phyloP scores from a whole-genome alignment of 2,113 vertebrate genomes.

The Sphaerodactylus townsendi region DNA sequence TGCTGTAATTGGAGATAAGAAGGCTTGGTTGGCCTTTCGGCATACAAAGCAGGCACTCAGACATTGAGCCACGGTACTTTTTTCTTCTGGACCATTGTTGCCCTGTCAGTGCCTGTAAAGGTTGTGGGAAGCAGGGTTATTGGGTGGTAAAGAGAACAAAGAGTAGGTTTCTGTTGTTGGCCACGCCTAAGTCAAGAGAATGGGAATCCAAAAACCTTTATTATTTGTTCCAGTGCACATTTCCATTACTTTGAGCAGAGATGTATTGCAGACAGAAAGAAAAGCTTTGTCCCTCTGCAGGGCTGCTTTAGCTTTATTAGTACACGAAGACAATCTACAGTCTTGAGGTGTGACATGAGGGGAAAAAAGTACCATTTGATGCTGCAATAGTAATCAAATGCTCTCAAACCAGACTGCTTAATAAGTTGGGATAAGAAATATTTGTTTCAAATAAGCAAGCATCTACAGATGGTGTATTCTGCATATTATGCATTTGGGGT shows the following conservation, averaged over 20 bases:
- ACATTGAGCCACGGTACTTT: neutral
- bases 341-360: constrained; percentile 19
- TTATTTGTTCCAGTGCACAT: neutral
- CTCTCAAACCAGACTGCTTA: constrained; percentile 26
- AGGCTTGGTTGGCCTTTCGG: no score
- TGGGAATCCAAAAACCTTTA: constrained; percentile 26
- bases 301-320: neutral
- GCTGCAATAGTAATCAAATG: constrained; percentile 16
- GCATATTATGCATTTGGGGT: constrained; percentile 51
- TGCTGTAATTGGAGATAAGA: no score
- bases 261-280: neutral
- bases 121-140: constrained; percentile 18
- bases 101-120: constrained; percentile 17
- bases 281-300: neutral
- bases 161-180: neutral
- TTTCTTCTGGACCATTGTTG: neutral
- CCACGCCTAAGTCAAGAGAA: neutral
- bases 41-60: no score
- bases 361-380: constrained; percentile 20
- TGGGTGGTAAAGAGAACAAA: neutral
- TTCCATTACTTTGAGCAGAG: neutral
- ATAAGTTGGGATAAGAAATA: constrained; percentile 53
- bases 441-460: constrained; percentile 50
- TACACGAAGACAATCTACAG: constrained; percentile 38
- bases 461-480: constrained; percentile 53